Base-by-base conservation (phyloP, 1,140 invertebrate genomes). In the Caenorhabditis remanei region DNA sequence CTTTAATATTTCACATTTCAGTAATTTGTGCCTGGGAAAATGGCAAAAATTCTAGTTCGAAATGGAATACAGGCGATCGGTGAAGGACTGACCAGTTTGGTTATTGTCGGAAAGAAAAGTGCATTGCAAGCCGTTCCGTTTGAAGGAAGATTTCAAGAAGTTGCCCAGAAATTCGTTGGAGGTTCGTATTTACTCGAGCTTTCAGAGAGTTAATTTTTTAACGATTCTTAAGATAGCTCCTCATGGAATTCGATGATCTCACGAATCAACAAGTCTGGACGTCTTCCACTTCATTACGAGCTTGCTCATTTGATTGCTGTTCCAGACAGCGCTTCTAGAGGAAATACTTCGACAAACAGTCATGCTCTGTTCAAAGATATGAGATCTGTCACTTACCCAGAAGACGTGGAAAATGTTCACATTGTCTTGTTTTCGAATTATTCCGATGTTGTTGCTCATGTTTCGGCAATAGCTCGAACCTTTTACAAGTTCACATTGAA, bases 381-480 rank as follows among this genome's bases (percentile, higher is more conserved):
- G n/a, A 79, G 40, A 50, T 19, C 46, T 9, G n/a, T 79, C n/a
- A 79, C 0, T 9, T 79, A 79, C 19, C 71, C 71, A 13, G 46
- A 32, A 9, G 46, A 79, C 11, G 46, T 87, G 8, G 53, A 91
- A 89, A 87, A 75, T 67, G 86, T 91, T 58, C 84, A 61, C 16
- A 43, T 92, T 40, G 85, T 92, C 13, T 84, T 92, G 16, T 91
- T 89, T 71, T 84, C 90, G n/a, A 87, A 92, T 7, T 92, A 89
- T 79, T 65, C 63, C 24, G 65, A 90, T 55, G 85, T 90, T 13
- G 24, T 92, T 5, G 79, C 91, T 19, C 83, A 84, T 63, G 87
- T 90, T 40, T 85, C 88, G 11, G 90, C 91, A 13, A 79, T 92
- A 24, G 90, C 91, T 32, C 85, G 90, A 11, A 53, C 83, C 14